Base-by-base conservation (phyloP, 2,888 invertebrate species). In the Ophion ellenae region DNA sequence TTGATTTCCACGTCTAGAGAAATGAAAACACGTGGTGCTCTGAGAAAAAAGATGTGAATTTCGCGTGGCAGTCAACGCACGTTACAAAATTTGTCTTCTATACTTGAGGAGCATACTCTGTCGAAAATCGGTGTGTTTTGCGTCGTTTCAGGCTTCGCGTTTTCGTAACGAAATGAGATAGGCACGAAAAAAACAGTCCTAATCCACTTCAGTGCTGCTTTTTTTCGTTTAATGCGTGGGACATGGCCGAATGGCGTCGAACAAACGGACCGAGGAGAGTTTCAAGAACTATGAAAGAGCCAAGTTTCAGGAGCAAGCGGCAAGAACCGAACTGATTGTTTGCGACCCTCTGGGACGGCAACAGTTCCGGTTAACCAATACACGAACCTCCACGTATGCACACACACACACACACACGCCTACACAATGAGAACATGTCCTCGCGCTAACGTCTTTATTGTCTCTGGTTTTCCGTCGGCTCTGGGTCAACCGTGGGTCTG, bases 261-360 rank as follows among this genome's bases (percentile, higher is more conserved):
- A 6, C 40, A 40, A 63, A 20, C 61, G 32, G 59, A 45, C 28
- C 47, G 66, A 66, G 66, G 32, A 74, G 66, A 11, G 61, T 64
- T 70, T 70, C 57, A 45, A 32, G 73, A 74, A 61, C 67, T 66
- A 81, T 81, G 67, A 53, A 69, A 74, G 36, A 63, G 69, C 61
- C 45, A 75, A 81, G 73, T 74, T 61, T 69, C 69, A 14, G 61
- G 24, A 75, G 14, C 61, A 32, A 14, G 20, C 57, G n/a, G n/a
- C 63, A 57, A 77, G 71, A 69, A 76, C 70, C 53, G 64, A 71
- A 82, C 76, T 77, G 70, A 82, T 82, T 82, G 76, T 77, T 57
- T 70, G 14, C 28, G 64, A 64, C 59, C 64, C 70, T 71, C 57
- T 70, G 53, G 57, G 59, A 45, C 63, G 70, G 70, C 63, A 70